phyloP scores from a whole-genome alignment of 2,888 invertebrate genomes.

The Phymatocera aterrima region DNA sequence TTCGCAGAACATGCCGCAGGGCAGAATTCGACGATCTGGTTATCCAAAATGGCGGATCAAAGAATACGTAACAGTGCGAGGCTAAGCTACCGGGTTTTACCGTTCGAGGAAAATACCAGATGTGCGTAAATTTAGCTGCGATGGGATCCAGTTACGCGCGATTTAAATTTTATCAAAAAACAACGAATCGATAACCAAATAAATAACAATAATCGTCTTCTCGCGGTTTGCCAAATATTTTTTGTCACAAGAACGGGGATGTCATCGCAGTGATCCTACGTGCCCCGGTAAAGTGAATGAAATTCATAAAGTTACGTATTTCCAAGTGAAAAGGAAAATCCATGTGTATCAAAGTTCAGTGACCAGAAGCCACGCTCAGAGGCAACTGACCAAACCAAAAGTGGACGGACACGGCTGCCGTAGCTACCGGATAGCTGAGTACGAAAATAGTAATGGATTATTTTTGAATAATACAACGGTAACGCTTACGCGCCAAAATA shows the following conservation, averaged over 20 bases:
- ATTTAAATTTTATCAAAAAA: neutral
- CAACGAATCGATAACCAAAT: too few species aligned
- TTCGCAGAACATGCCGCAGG: neutral
- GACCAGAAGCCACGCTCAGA: constrained; percentile 71
- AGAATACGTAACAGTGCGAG: constrained; percentile 36
- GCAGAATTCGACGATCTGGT: neutral
- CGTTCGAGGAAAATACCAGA: neutral
- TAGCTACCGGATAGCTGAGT: constrained; percentile 62
- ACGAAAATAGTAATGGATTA: constrained; percentile 65
- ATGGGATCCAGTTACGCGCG: neutral
- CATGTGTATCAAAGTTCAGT: constrained; percentile 71
- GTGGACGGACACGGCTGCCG: constrained; percentile 58
- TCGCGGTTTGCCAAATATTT: neutral
- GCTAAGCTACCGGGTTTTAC: neutral
- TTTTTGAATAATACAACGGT: constrained; percentile 44
- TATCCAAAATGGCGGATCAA: constrained; percentile 33
- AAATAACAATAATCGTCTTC: neutral
- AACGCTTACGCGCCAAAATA: constrained; percentile 2
- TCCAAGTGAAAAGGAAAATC: constrained; percentile 57
- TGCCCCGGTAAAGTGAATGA: constrained; percentile 22
- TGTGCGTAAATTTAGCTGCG: neutral
- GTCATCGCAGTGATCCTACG: constrained; percentile 46
- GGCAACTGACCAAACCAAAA: constrained; percentile 65
- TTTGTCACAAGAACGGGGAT: constrained; percentile 7
- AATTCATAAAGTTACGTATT: neutral